Evolutionary conservation across 2,888 invertebrate genomes (phyloP).

Genomic region (Catocala sponsa): DNA sequence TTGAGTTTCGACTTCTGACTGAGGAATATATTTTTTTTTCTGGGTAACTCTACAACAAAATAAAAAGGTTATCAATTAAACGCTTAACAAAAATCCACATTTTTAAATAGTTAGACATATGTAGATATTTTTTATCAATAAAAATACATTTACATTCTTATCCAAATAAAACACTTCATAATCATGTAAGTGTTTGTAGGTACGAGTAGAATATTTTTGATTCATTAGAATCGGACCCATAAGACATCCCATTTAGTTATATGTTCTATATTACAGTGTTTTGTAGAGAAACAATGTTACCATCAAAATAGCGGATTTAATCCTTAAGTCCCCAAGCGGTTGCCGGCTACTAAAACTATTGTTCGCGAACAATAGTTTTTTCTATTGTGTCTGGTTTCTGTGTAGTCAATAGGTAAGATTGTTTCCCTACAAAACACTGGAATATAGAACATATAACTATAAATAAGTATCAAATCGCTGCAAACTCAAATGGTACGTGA

Average conservation of each 20-base stretch:
- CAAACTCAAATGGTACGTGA: conserved; percentile 17
- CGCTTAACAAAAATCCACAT: conserved; percentile 13
- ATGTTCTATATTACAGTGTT: conserved; percentile 9
- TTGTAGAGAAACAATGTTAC: conserved; percentile 10
- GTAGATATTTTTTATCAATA: conserved; percentile 8
- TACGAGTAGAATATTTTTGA: conserved; percentile 15
- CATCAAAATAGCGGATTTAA: conserved; percentile 15
- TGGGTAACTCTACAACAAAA: conserved; percentile 17
- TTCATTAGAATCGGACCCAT: conserved; percentile 9
- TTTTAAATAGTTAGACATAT: conserved; percentile 13
- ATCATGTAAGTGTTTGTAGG: conserved; percentile 15
- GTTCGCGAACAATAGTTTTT: too few relatives aligned
- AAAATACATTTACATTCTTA: conserved; percentile 15
- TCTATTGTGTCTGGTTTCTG: too few relatives aligned
- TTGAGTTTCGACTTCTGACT: conserved; percentile 18
- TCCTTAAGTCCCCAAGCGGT: too few relatives aligned
- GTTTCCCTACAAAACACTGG: conserved; percentile 15
- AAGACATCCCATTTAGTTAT: conserved; percentile 6
- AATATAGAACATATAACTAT: conserved; percentile 9
- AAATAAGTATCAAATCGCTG: conserved; percentile 15
- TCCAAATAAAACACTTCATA: conserved; percentile 14
- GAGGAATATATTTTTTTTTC: conserved; percentile 18
- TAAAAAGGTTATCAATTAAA: conserved; percentile 13
- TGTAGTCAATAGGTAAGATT: too few relatives aligned
- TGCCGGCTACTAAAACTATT: too few relatives aligned